Conservation (phyloP, 2,113 vertebrate species). For the Atractosteus spatula region DNA sequence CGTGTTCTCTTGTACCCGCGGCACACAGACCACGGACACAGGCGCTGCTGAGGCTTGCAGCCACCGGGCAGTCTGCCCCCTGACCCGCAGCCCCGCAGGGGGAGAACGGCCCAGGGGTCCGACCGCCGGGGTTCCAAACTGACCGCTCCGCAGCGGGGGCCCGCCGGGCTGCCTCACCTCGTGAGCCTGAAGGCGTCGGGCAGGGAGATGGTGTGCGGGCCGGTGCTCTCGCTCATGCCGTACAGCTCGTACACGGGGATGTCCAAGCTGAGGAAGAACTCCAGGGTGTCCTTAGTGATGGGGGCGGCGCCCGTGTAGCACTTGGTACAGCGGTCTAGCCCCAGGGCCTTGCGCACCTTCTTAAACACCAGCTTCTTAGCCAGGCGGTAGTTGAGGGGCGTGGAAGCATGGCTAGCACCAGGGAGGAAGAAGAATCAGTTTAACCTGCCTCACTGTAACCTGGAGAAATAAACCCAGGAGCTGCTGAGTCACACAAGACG, state of each 20-base stretch:
- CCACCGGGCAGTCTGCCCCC: no score
- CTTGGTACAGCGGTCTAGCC: slow-evolving; percentile 77
- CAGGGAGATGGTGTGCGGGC: slow-evolving; percentile 75
- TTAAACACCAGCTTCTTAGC: slow-evolving; percentile 80
- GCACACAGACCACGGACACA: no score
- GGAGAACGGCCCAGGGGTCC: no score
- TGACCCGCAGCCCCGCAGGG: no score
- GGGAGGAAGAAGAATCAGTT: background rate
- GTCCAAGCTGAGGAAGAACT: slow-evolving; percentile 92
- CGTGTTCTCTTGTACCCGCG: no score
- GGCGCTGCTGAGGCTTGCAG: no score
- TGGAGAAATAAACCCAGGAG: background rate
- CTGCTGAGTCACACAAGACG: background rate
- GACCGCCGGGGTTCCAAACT: no score
- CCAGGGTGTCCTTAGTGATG: slow-evolving; percentile 79
- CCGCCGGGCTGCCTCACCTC: slow-evolving; percentile 62
- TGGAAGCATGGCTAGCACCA: slow-evolving; percentile 23
- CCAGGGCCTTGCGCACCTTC: slow-evolving; percentile 76
- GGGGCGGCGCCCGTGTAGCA: slow-evolving; percentile 83
- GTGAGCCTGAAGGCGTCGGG: slow-evolving; percentile 55
- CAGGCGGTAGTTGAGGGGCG: slow-evolving; percentile 72
- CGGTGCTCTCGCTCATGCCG: slow-evolving; percentile 86
- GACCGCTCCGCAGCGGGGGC: background rate
- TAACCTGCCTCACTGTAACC: no score
- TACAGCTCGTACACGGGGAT: slow-evolving; percentile 83